Conservation (phyloP, 2,113 vertebrate genomes). For the Capreolus pygargus region DNA sequence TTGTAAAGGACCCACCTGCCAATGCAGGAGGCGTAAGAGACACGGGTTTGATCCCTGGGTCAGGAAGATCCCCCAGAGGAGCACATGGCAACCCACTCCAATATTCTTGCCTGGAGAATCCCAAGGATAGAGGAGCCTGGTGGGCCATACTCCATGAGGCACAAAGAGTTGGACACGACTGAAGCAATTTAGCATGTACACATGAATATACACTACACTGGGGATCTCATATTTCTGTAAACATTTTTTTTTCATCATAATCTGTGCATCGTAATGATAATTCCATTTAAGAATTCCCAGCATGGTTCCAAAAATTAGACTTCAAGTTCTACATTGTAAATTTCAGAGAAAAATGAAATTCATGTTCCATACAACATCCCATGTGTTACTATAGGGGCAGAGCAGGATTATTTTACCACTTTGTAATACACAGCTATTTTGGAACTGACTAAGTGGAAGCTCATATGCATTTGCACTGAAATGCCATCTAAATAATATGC, state of each 20-base stretch:
- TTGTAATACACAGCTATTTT: neutral
- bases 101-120: neutral
- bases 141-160: neutral
- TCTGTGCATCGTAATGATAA: neutral
- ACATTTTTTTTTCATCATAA: neutral
- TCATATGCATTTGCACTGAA: neutral
- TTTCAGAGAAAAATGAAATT: neutral
- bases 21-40: neutral
- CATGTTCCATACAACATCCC: neutral
- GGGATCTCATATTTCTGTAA: neutral
- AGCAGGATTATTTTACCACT: neutral
- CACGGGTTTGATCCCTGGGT: rapidly evolving
- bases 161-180: neutral
- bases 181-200: neutral
- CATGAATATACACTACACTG: neutral
- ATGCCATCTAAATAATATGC: neutral
- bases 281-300: neutral
- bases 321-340: neutral
- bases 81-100: rapidly evolving
- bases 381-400: neutral
- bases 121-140: neutral
- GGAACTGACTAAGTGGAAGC: neutral
- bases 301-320: neutral
- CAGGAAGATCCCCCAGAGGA: neutral
- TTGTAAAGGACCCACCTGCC: neutral